Conservation (phyloP, 2,113 vertebrate genomes). For the Abramis brama region DNA sequence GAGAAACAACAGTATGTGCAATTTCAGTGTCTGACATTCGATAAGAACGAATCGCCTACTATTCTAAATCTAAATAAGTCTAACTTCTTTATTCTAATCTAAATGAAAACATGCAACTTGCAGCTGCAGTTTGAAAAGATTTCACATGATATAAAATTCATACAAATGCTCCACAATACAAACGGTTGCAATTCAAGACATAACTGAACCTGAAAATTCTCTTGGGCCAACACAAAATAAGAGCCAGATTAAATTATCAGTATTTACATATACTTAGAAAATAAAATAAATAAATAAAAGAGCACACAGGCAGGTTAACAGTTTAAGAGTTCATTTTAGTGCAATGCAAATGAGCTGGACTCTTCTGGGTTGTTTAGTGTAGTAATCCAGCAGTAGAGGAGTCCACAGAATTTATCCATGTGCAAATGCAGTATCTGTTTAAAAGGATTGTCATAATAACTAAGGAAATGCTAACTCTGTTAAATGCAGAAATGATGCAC, state of each 20-base stretch:
- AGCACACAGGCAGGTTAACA: background rate
- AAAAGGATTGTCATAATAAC: background rate
- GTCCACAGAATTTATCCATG: background rate
- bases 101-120: background rate
- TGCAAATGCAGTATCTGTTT: conserved; percentile 13
- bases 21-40: background rate
- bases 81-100: background rate
- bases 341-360: conserved; percentile 3
- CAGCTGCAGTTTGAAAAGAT: conserved; percentile 9
- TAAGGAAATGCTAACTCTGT: background rate
- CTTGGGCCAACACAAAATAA: conserved; percentile 4
- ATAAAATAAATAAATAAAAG: conserved; percentile 7
- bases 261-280: conserved; percentile 31
- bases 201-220: background rate
- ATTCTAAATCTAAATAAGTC: background rate
- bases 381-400: background rate
- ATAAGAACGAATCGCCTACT: background rate
- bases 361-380: background rate
- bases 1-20: background rate
- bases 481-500: background rate
- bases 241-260: background rate
- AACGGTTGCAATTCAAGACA: conserved; percentile 17
- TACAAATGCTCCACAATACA: conserved; percentile 25
- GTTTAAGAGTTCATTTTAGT: conserved; percentile 24
- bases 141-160: background rate